Base-by-base conservation (phyloP, 2,113 vertebrate species). In the Phasianus colchicus region DNA sequence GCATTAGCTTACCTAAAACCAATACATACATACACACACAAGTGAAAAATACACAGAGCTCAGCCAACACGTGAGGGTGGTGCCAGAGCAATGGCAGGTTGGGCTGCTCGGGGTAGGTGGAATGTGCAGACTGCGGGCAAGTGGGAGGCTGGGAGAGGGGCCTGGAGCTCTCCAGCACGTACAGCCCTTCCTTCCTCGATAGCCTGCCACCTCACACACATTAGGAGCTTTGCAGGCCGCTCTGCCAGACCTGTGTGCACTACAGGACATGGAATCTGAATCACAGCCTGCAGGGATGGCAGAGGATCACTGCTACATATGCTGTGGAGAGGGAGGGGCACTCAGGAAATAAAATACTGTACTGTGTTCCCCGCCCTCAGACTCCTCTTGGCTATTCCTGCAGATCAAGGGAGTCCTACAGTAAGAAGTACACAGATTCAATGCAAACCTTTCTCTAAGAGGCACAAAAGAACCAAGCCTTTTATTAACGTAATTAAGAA, bases 1-100 rank as follows among this genome's bases (percentile, higher is more conserved):
- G 79, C 82, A 67, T 95, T 89, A 80, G 42, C 76, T 91, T 91
- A 85, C 86, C 86, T 92, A 25, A 95, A 96, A 92, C 77, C 54
- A 95, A 94, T 92, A 66, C 48, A 21, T 74, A 73, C 54, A 60
- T 10, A 63, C 3, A 24, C 21, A 52, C 2, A 0, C 25, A 86
- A 71, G 63, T 73, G 64, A 91, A 90, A 57, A 34, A 42, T 8
- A 70, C 16, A 55, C 29, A 18, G 19, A 20, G 55, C 30, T 85
- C 65, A 64, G 67, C 42, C 83, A 93, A 8, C 36, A 63, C 55
- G 38, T 78, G 85, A 72, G 52, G 52, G 52, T 10, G 61, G 71
- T 0, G 3, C 67, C 58, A 36, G 45, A 70, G 45, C 90, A 92
- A 84, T 36, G 11, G n/a, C 47, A n/a, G 60, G 69, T 54, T 19